Evolutionary conservation across 2,888 invertebrate genomes (phyloP).

Genomic region (Xylota sylvarum): DNA sequence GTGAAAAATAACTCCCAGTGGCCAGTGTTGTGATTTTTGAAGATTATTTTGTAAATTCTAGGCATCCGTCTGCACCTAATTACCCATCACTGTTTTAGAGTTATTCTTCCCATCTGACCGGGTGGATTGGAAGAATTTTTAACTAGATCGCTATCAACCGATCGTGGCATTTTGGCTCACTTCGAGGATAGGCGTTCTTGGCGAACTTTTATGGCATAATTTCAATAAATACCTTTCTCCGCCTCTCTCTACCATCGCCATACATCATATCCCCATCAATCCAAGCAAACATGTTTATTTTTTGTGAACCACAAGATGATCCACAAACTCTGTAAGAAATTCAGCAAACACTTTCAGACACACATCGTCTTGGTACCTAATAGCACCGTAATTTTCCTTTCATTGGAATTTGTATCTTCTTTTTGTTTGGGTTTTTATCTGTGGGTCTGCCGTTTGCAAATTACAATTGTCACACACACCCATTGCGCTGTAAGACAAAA

Average conservation of each 20-base stretch:
- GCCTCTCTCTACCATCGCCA: not conserved
- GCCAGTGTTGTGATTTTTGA: not conserved
- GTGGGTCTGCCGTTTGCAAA: conserved; percentile 6
- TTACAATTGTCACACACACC: conserved; percentile 27
- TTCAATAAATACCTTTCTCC: conserved; percentile 11
- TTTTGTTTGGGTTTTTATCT: conserved; percentile 3
- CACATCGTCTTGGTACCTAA: not conserved
- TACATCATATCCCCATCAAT: conserved; percentile 5
- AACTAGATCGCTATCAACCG: not conserved
- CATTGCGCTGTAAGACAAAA: not conserved
- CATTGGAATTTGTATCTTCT: conserved; percentile 36
- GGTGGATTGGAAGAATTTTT: not conserved
- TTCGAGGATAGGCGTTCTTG: conserved; percentile 7
- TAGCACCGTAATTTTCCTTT: conserved; percentile 50
- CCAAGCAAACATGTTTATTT: not conserved
- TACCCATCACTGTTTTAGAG: not conserved
- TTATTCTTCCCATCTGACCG: not conserved
- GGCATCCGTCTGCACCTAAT: not conserved
- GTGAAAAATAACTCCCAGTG: not conserved
- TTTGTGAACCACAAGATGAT: conserved; percentile 24
- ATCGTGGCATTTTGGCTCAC: conserved; percentile 14
- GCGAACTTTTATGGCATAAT: conserved; percentile 16
- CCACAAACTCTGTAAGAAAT: conserved; percentile 3
- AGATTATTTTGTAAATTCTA: conserved; percentile 3
- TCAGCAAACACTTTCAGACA: conserved; percentile 21